phyloP scores from a whole-genome alignment of 2,888 invertebrate species.

The Polyommatus iphigenia region DNA sequence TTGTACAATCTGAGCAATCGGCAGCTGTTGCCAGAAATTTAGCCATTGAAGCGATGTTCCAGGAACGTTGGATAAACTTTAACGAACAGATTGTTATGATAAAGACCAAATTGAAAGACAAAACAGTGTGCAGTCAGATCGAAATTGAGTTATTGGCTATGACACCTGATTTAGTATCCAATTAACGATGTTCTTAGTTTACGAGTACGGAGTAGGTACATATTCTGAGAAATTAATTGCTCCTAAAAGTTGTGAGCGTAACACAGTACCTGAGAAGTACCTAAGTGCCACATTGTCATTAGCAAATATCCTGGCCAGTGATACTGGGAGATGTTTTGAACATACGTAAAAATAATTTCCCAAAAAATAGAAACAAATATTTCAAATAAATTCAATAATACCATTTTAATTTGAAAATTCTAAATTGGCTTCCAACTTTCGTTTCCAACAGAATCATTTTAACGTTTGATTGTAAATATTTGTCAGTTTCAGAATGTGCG shows the following conservation, averaged over 20 bases:
- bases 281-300: too few species aligned
- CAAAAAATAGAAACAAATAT: neutral
- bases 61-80: conserved; percentile 52
- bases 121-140: conserved; percentile 23
- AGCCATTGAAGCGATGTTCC: conserved; percentile 61
- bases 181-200: neutral
- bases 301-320: too few species aligned
- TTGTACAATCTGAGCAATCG: conserved; percentile 73
- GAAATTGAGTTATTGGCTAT: conserved; percentile 40
- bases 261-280: too few species aligned
- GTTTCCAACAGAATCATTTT: neutral
- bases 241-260: too few species aligned
- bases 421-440: neutral
- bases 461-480: neutral
- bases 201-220: neutral
- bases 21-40: conserved; percentile 73
- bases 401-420: neutral
- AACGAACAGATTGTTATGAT: conserved; percentile 47
- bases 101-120: conserved; percentile 40
- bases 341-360: too few species aligned
- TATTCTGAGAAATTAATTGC: too few species aligned
- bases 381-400: neutral
- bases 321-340: too few species aligned
- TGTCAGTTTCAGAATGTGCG: neutral
- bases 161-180: neutral